phyloP scores from a whole-genome alignment of 64 coral and sea anemone species.

The Catalaphyllia jardinei region DNA sequence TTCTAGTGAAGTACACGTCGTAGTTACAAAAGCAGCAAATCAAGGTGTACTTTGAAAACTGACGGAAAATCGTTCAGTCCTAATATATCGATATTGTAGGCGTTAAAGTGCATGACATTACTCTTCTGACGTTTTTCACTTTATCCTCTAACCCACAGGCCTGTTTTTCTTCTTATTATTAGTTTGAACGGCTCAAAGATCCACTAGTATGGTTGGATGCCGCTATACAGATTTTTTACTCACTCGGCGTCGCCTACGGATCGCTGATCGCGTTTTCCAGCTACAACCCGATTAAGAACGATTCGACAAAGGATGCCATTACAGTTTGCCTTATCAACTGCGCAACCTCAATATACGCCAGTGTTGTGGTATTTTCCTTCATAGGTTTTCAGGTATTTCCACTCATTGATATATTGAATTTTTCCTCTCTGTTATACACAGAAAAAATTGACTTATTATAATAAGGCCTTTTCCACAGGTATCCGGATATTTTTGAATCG shows the following conservation, averaged over 20 bases:
- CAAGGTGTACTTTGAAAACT: no score
- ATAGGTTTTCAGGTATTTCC: slow-evolving; percentile 68
- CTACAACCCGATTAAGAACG: slow-evolving; percentile 97
- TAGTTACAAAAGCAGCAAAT: no score
- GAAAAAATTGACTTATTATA: not conserved
- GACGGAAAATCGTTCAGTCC: no score
- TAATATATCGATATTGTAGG: no score
- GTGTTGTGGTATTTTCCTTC: slow-evolving; percentile 95
- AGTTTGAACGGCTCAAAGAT: slow-evolving; percentile 91
- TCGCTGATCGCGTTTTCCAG: slow-evolving; percentile 97
- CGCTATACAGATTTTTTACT: slow-evolving; percentile 96
- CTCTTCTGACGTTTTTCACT: no score
- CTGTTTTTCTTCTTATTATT: not conserved
- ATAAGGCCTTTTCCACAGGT: no score
- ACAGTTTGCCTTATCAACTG: slow-evolving; percentile 96
- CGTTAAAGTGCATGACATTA: no score
- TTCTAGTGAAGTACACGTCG: no score
- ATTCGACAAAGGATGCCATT: slow-evolving; percentile 93
- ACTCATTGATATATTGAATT: not conserved
- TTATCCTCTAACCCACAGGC: not conserved
- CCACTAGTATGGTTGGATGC: slow-evolving; percentile 93
- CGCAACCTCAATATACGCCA: slow-evolving; percentile 92
- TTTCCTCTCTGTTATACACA: no score
- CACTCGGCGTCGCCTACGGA: slow-evolving; percentile 92
- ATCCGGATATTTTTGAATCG: no score